Percentiles rank a stretch among this genome's conserved stretches.
phyloP scores from a whole-genome alignment of 1,140 invertebrate genomes.

The Zaprionus ghesquierei region DNA sequence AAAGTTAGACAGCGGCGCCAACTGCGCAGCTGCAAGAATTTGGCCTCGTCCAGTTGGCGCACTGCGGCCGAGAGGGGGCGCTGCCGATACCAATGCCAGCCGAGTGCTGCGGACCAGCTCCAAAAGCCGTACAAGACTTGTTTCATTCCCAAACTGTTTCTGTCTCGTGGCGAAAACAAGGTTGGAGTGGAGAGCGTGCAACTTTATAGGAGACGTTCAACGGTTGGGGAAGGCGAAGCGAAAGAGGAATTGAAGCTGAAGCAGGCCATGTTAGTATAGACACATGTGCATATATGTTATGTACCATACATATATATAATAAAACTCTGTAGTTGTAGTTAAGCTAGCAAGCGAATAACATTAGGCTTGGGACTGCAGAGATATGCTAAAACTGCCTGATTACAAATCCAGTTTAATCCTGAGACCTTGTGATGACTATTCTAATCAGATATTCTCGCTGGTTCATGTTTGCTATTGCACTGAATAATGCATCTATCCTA shows the following conservation, averaged over 20 bases:
- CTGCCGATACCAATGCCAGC: constrained; percentile 22
- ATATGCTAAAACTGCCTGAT: neutral
- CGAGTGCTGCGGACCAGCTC: constrained; percentile 4
- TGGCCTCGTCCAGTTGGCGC: constrained; percentile 70
- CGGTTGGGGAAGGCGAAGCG: neutral
- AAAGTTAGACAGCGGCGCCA: constrained; percentile 53
- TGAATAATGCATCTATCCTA: neutral
- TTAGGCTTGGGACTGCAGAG: neutral
- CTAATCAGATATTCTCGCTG: neutral
- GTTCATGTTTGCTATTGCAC: neutral
- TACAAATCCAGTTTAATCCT: constrained; percentile 1
- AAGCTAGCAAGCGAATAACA: constrained; percentile 10
- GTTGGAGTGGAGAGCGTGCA: constrained; percentile 1
- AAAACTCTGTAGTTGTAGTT: neutral
- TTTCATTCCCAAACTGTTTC: constrained; percentile 70
- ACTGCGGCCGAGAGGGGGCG: constrained; percentile 31
- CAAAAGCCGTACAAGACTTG: constrained; percentile 50
- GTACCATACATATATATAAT: constrained; percentile 4
- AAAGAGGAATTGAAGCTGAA: neutral
- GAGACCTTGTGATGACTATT: neutral
- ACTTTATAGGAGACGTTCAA: constrained; percentile 12
- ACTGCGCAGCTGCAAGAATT: constrained; percentile 71
- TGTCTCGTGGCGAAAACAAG: neutral
- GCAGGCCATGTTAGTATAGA: neutral
- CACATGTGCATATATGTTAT: neutral